Evolutionary conservation across 2,113 vertebrate species (phyloP).

Genomic region (Grantiella picta): DNA sequence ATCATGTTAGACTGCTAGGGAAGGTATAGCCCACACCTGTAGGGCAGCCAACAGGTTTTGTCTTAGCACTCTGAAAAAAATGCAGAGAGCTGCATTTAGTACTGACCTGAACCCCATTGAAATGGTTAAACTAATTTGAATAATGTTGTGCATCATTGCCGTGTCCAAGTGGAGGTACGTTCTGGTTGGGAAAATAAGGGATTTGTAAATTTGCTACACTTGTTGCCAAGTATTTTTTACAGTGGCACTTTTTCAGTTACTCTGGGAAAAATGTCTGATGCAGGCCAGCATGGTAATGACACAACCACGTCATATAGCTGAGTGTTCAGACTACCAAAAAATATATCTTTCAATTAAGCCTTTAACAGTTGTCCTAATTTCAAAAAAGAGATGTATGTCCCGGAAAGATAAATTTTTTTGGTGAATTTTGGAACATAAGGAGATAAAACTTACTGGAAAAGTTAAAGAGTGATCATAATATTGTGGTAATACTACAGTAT

Average conservation of each 20-base stretch:
- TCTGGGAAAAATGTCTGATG: not conserved
- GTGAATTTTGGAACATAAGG: not conserved
- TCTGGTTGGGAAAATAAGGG: not conserved
- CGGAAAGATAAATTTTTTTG: not conserved
- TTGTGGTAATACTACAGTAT: not conserved
- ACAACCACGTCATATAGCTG: fast-evolving
- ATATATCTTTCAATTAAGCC: not conserved
- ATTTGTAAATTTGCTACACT: not conserved
- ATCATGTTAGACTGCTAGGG: not conserved
- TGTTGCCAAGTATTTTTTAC: not conserved
- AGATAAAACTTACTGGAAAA: not conserved
- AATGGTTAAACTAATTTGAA: not conserved
- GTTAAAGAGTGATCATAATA: not conserved
- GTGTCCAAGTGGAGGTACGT: not conserved
- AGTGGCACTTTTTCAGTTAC: not conserved
- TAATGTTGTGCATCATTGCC: not conserved
- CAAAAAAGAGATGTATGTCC: not conserved
- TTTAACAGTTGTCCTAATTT: not conserved
- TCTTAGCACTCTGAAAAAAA: not conserved
- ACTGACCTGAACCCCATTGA: not conserved
- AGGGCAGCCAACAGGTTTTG: not conserved
- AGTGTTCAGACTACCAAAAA: not conserved
- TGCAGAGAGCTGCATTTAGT: not conserved
- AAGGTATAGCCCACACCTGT: not conserved
- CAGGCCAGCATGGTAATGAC: not conserved